phyloP scores from a whole-genome alignment of 2,113 vertebrate genomes.

The Centropristis striata region DNA sequence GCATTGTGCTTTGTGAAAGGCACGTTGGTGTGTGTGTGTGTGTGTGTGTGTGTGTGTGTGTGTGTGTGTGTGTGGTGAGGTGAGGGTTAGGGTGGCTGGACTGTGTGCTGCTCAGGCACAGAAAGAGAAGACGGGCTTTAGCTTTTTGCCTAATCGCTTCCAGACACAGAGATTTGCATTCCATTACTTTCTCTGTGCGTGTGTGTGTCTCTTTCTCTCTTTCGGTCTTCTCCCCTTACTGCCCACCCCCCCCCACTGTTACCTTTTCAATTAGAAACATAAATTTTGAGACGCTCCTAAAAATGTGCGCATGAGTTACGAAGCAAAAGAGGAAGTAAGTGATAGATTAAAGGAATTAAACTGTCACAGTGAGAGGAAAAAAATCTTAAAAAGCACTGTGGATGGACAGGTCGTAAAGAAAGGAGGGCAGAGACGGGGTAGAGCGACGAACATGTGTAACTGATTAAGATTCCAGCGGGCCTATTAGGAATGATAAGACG shows the following conservation, averaged over 20 bases:
- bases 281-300: slow-evolving; percentile 48
- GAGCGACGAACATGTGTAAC: slow-evolving; percentile 59
- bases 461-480: slow-evolving; percentile 64
- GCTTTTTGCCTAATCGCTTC: slow-evolving; percentile 78
- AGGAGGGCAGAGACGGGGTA: slow-evolving; percentile 19
- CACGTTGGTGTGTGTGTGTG: neutral
- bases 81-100: slow-evolving; percentile 46
- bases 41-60: slow-evolving; percentile 8
- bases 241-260: slow-evolving; percentile 2
- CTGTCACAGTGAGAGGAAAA: slow-evolving; percentile 64
- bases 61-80: slow-evolving; percentile 10
- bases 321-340: slow-evolving; percentile 61
- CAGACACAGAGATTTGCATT: slow-evolving; percentile 78
- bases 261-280: slow-evolving; percentile 70
- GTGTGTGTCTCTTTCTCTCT: neutral
- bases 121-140: slow-evolving; percentile 70
- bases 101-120: slow-evolving; percentile 55
- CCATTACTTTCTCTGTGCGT: slow-evolving; percentile 39
- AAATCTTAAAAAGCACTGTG: slow-evolving; percentile 17
- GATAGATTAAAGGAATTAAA: slow-evolving; percentile 77
- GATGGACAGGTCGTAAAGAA: slow-evolving; percentile 48
- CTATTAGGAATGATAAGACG: slow-evolving; percentile 53
- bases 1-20: slow-evolving; percentile 13
- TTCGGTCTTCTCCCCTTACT: neutral
- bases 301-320: slow-evolving; percentile 20